Base-by-base conservation (phyloP, 2,888 invertebrate species). In the Eubasilissa splendida region DNA sequence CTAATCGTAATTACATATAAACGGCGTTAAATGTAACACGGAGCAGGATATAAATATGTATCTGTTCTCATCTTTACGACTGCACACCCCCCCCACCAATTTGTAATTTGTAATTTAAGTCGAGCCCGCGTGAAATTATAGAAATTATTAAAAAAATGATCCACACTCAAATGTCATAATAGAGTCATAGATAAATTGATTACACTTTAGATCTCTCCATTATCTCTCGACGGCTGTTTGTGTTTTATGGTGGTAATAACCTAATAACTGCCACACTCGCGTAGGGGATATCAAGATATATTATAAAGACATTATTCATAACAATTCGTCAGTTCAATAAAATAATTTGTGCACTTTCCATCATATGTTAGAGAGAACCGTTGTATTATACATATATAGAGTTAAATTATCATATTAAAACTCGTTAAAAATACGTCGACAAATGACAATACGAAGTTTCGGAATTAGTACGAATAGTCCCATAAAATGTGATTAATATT, bases 141-240 rank as follows among this genome's bases (percentile, higher is more conserved):
- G 11, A 59, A 79, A 63, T 76, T 76, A 76, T 74, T n/a, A 10
- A 63, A 77, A 79, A 76, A 78, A 63, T 73, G 54, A 71, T 75
- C 56, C 63, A 31, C 76, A 56, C 56, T 78, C 77, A 81, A 53
- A 78, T 77, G 80, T 81, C 80, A 81, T 81, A 81, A 81, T 81
- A 80, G 12, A 80, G 80, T 77, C 80, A 81, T 81, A 78, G 77
- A 81, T 77, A 80, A 80, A 80, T 79, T 79, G 75, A 77, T 80
- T 54, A 77, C 77, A 63, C 71, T 58, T 73, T 66, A 71, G 68
- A 81, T 78, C 66, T 81, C 79, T 81, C 65, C 31, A 80, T 77
- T 81, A 77, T 68, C 68, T 71, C 22, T 73, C 50, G 78, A 70
- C 59, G 59, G 58, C 77, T 71, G 71, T 22, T 71, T 54, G 71